phyloP scores from a whole-genome alignment of 37 sponge, comb jelly and placozoan genomes.

The Mnemiopsis leidyi region DNA sequence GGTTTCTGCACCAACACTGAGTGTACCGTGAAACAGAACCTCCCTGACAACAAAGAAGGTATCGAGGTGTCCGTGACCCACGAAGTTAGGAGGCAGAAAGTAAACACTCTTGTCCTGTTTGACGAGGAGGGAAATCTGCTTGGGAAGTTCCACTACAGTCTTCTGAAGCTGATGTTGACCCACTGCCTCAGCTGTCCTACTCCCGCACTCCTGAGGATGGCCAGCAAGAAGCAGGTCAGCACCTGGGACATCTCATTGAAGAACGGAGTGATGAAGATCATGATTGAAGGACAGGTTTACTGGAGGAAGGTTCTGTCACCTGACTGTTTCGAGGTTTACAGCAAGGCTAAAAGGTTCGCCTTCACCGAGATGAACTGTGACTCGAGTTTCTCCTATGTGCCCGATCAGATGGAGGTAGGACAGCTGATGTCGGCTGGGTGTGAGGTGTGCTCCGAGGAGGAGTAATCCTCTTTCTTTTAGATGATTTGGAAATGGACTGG shows the following conservation, averaged over 20 bases:
- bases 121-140: neutral
- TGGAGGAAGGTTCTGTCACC: neutral
- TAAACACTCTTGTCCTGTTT: neutral
- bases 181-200: neutral
- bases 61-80: neutral
- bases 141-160: neutral
- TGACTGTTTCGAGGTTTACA: neutral
- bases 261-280: neutral
- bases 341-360: neutral
- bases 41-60: neutral
- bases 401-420: conserved; percentile 15
- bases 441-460: no score
- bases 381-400: neutral
- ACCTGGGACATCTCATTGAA: neutral
- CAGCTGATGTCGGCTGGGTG: neutral
- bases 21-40: conserved; percentile 1
- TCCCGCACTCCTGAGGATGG: neutral
- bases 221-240: no score
- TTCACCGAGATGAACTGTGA: neutral
- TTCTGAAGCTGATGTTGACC: neutral
- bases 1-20: neutral
- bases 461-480: no score
- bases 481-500: no score
- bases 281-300: neutral
- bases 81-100: no score